Evolutionary conservation across 2,113 vertebrate species (phyloP).

Genomic region (Chaetorhynchus papuensis): DNA sequence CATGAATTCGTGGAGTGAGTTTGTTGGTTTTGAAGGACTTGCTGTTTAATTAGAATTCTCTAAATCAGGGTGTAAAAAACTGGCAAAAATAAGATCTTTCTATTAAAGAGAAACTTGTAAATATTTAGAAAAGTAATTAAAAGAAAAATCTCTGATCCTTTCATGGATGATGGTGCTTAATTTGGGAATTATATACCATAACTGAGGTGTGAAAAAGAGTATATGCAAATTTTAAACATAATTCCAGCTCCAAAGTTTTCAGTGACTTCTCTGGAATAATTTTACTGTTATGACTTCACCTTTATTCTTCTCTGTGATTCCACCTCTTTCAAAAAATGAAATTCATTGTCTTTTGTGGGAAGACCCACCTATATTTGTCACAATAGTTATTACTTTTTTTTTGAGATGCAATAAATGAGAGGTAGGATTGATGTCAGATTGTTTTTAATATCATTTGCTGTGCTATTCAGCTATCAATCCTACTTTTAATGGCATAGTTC

Average conservation of each 20-base stretch:
- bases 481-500: neutral
- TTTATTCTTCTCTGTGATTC: neutral
- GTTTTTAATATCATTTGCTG: neutral
- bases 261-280: neutral
- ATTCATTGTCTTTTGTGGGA: slow-evolving; percentile 3
- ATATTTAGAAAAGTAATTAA: neutral
- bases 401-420: slow-evolving; percentile 9
- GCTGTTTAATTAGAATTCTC: neutral
- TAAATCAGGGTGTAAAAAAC: neutral
- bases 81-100: neutral
- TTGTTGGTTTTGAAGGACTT: neutral
- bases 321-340: neutral
- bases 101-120: neutral
- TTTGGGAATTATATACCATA: neutral
- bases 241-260: neutral
- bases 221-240: neutral
- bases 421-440: neutral
- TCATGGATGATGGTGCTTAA: neutral
- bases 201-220: neutral
- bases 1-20: neutral
- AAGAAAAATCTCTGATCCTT: neutral
- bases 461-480: neutral
- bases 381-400: slow-evolving; percentile 10
- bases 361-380: slow-evolving; percentile 5
- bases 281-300: neutral